A percentile compares a stretch with the other conserved stretches of the same genome.
Conservation (phyloP, 1,140 invertebrate genomes). For the Megalonaias nervosa region DNA sequence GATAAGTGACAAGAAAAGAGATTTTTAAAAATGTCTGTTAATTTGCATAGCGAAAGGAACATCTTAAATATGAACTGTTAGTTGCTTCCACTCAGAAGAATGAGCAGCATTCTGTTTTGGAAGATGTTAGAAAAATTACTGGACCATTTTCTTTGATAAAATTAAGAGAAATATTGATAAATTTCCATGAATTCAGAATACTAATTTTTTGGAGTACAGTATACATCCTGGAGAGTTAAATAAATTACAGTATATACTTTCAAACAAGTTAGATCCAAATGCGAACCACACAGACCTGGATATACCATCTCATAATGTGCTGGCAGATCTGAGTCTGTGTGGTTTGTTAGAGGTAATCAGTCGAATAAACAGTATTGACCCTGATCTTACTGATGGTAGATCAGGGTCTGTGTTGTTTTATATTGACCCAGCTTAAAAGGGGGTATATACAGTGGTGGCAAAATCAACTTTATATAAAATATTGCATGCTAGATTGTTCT, state of each 20-base stretch:
- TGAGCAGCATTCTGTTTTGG: background rate
- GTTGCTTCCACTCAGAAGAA: background rate
- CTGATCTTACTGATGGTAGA: background rate
- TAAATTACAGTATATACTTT: too few species aligned
- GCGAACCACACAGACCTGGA: too few species aligned
- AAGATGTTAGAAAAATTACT: background rate
- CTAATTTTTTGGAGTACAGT: constrained; percentile 1
- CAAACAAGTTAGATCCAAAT: too few species aligned
- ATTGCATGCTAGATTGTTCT: too few species aligned
- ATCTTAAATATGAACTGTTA: background rate
- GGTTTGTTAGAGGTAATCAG: too few species aligned
- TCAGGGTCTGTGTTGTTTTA: too few species aligned
- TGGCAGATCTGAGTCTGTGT: too few species aligned
- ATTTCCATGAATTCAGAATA: background rate
- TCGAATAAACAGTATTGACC: background rate
- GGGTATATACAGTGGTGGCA: too few species aligned
- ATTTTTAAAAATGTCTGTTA: background rate
- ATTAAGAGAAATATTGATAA: background rate
- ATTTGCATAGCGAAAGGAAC: background rate
- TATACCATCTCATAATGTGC: too few species aligned
- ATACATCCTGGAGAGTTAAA: background rate
- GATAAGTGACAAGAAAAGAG: background rate
- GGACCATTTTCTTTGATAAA: background rate
- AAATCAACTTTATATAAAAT: too few species aligned
- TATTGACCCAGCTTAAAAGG: too few species aligned